Conservation (phyloP, 1,140 invertebrate genomes). For the Drosophila dunni region DNA sequence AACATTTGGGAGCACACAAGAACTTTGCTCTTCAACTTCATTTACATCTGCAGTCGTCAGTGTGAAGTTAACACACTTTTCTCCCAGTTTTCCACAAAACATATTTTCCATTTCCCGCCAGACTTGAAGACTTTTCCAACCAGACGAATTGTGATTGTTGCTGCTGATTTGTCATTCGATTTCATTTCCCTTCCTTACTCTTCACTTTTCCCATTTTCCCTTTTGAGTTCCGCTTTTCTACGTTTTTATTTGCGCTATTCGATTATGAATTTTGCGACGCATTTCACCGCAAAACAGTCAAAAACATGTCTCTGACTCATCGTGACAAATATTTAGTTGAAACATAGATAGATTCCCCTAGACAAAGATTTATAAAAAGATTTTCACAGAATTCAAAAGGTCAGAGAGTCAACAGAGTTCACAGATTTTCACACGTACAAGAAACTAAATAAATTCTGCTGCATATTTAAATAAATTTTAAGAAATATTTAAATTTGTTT, state of each 20-base stretch:
- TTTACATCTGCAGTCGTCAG: not conserved
- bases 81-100: not conserved
- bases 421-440: not conserved
- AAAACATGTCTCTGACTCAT: conserved; percentile 50
- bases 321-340: not conserved
- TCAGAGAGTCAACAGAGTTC: too few species aligned
- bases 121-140: conserved; percentile 36
- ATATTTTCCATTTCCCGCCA: not conserved
- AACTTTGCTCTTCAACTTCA: not conserved
- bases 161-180: conserved; percentile 67
- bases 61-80: not conserved
- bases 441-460: not conserved
- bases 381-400: too few species aligned
- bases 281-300: conserved; percentile 31
- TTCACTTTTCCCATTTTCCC: not conserved
- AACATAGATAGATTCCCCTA: not conserved
- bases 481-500: not conserved
- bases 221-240: not conserved
- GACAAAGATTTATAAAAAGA: not conserved
- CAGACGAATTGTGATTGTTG: conserved; percentile 52
- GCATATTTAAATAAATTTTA: not conserved
- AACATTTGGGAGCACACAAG: conserved; percentile 2
- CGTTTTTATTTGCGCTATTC: conserved; percentile 38
- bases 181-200: conserved; percentile 7
- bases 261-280: conserved; percentile 50